phyloP scores from a whole-genome alignment of 1,140 invertebrate species.

The Drosophila miranda region DNA sequence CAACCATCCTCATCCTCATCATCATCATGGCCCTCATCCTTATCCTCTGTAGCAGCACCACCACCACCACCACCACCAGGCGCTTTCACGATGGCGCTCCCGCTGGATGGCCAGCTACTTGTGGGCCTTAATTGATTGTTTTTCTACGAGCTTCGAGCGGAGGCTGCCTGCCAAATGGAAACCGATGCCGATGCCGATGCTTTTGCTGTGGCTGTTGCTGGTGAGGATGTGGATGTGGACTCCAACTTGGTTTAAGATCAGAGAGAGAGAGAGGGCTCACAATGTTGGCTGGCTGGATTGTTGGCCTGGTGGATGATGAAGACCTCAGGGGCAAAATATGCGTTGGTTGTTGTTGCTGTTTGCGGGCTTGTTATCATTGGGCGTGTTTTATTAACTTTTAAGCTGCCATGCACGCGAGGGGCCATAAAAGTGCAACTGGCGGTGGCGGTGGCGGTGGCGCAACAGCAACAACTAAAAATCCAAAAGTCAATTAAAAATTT shows the following conservation, averaged over 20 bases:
- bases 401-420: constrained; percentile 76
- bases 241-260: constrained; percentile 1
- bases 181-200: too few relatives aligned
- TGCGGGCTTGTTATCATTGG: constrained; percentile 77
- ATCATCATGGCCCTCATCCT: constrained; percentile 11
- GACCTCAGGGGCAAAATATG: constrained; percentile 77
- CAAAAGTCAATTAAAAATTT: constrained; percentile 81
- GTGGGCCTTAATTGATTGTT: constrained; percentile 78
- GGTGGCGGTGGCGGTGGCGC: constrained; percentile 58
- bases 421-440: constrained; percentile 79
- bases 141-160: constrained; percentile 68
- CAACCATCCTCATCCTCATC: constrained; percentile 26
- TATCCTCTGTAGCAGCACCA: too few relatives aligned
- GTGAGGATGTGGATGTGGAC: constrained; percentile 9
- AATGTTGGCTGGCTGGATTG: constrained; percentile 24
- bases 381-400: constrained; percentile 81
- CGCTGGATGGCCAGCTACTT: constrained; percentile 62
- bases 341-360: constrained; percentile 34
- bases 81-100: constrained; percentile 55
- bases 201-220: too few relatives aligned
- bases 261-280: constrained; percentile 9
- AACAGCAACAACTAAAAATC: constrained; percentile 44
- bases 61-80: too few relatives aligned
- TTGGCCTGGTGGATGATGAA: constrained; percentile 53
- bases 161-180: too few relatives aligned